A percentile compares a stretch with the other conserved stretches of the same genome.
Conservation (phyloP, 2,888 invertebrate genomes). For the Peribatodes rhomboidaria region DNA sequence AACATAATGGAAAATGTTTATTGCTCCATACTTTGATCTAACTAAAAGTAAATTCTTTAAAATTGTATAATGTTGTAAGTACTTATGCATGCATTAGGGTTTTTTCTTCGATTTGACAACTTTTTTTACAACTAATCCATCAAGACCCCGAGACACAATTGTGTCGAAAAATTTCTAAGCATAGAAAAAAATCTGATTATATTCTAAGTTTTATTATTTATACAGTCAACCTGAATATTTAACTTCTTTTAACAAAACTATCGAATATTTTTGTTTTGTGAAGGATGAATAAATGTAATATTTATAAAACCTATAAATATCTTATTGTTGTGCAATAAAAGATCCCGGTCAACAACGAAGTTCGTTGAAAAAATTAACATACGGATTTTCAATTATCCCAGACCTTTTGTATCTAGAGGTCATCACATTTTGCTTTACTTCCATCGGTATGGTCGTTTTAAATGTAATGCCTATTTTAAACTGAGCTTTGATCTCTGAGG, state of each 20-base stretch:
- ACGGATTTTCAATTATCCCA: constrained; percentile 60
- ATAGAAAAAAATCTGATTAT: not conserved
- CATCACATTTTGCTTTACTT: constrained; percentile 68
- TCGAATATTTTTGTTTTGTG: not conserved
- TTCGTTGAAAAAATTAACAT: constrained; percentile 38
- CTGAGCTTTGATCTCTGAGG: constrained; percentile 51
- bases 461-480: constrained; percentile 56
- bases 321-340: constrained; percentile 25
- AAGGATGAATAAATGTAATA: constrained; percentile 12
- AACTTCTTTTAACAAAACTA: constrained; percentile 3
- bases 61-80: no score
- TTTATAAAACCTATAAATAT: constrained; percentile 14
- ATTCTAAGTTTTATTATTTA: not conserved
- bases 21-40: no score
- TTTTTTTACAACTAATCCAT: no score
- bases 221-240: not conserved
- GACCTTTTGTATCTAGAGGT: constrained; percentile 72
- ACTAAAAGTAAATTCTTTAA: no score
- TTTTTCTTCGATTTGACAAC: no score
- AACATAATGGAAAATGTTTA: no score
- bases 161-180: no score
- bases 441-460: constrained; percentile 53
- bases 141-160: no score
- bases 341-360: constrained; percentile 12
- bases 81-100: no score